phyloP scores from a whole-genome alignment of 2,113 vertebrate genomes.

The Bombycilla garrulus region DNA sequence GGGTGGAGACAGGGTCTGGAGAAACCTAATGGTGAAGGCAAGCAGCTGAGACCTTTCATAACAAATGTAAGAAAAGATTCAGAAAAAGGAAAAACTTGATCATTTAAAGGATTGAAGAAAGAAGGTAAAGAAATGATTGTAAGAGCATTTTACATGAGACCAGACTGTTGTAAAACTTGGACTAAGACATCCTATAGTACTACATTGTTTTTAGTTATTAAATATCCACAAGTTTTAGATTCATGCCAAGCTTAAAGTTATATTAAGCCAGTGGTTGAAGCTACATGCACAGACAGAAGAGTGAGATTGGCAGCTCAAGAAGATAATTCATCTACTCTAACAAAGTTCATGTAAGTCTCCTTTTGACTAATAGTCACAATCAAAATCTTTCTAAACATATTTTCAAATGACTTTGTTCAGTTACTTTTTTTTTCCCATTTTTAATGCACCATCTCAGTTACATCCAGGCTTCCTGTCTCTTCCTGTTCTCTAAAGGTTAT shows the following conservation, averaged over 20 bases:
- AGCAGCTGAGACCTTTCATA: not conserved
- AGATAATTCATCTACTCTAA: not conserved
- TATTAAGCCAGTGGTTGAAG: not conserved
- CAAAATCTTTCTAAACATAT: slow-evolving; percentile 20
- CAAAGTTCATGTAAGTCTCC: not conserved
- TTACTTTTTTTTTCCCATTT: not conserved
- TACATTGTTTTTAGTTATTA: not conserved
- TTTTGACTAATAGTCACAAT: not conserved
- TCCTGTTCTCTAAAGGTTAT: slow-evolving; percentile 64
- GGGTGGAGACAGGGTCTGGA: not conserved
- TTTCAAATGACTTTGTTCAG: not conserved
- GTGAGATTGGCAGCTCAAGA: not conserved
- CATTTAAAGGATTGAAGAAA: not conserved
- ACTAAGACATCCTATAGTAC: not conserved
- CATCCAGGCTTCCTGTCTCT: slow-evolving; percentile 56
- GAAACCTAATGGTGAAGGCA: not conserved
- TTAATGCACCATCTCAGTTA: slow-evolving; percentile 16
- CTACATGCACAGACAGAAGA: not conserved
- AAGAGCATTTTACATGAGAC: not conserved
- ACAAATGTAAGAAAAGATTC: not conserved
- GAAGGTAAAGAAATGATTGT: not conserved
- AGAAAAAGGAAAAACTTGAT: not conserved
- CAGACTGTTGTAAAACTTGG: not conserved
- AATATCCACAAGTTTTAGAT: not conserved
- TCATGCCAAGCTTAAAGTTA: not conserved